phyloP scores from a whole-genome alignment of 2,113 vertebrate species.

The Probosciger aterrimus region DNA sequence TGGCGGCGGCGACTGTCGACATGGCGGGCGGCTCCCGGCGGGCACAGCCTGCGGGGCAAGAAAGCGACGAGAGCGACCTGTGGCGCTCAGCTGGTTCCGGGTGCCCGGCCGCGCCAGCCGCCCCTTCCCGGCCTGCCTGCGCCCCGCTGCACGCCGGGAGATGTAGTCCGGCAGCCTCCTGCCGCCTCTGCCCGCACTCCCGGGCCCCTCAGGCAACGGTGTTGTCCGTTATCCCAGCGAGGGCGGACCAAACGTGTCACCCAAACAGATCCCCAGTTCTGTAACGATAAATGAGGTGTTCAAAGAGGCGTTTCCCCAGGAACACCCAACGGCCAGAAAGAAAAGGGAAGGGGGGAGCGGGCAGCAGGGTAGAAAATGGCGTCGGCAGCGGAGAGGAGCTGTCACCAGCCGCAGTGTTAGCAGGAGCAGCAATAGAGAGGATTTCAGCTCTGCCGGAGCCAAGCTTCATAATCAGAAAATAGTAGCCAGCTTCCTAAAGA shows the following conservation, averaged over 20 bases:
- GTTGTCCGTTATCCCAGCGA: accelerated
- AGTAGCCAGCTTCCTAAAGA: neutral
- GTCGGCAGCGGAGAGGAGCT: neutral
- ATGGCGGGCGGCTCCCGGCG: slow-evolving; percentile 41
- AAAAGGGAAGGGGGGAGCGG: neutral
- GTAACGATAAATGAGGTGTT: accelerated
- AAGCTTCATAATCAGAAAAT: accelerated
- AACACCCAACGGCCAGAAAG: neutral
- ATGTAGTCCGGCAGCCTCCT: accelerated
- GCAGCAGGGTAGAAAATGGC: neutral
- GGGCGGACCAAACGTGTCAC: neutral
- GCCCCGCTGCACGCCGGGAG: neutral
- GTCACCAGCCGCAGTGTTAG: accelerated
- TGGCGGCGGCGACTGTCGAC: slow-evolving; percentile 76
- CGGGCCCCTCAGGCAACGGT: accelerated
- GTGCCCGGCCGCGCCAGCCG: neutral
- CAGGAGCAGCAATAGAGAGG: accelerated
- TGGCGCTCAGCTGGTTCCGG: neutral
- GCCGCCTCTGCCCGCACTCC: neutral
- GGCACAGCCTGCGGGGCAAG: neutral
- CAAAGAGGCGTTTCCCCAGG: accelerated
- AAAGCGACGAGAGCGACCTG: accelerated
- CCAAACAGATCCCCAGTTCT: accelerated
- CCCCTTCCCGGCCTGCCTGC: neutral
- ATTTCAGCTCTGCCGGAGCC: neutral